phyloP scores from a whole-genome alignment of 2,113 vertebrate species.

The Clarias gariepinus region DNA sequence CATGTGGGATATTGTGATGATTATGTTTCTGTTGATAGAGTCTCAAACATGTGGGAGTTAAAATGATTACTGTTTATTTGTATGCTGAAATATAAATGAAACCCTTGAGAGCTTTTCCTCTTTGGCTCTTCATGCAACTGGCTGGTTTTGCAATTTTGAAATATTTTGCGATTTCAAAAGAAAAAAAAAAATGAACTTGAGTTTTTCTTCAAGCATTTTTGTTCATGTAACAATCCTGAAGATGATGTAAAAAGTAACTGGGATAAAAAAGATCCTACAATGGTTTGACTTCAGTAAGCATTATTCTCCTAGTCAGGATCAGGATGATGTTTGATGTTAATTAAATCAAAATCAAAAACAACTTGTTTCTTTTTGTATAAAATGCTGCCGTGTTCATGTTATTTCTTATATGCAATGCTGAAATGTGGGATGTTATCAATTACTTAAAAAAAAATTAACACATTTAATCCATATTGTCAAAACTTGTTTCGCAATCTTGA shows the following conservation, averaged over 20 bases:
- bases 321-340: background rate
- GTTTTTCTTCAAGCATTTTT: background rate
- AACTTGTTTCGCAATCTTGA: background rate
- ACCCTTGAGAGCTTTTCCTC: background rate
- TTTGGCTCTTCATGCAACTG: background rate
- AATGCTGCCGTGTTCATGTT: background rate
- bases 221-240: background rate
- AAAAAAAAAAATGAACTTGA: too few relatives aligned
- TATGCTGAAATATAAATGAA: conserved; percentile 23
- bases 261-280: background rate
- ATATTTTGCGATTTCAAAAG: background rate
- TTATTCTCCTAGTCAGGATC: background rate
- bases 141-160: background rate
- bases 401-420: too few relatives aligned
- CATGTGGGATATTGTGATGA: background rate
- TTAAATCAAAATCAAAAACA: background rate
- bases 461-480: background rate
- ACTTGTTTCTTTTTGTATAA: background rate
- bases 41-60: conserved; percentile 6
- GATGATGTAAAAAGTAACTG: background rate
- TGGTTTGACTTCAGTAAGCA: background rate
- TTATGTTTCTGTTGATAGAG: background rate
- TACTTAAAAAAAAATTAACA: background rate
- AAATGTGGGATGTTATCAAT: background rate
- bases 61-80: conserved; percentile 11